Conservation (phyloP, 2,113 vertebrate genomes). For the Pavo muticus region DNA sequence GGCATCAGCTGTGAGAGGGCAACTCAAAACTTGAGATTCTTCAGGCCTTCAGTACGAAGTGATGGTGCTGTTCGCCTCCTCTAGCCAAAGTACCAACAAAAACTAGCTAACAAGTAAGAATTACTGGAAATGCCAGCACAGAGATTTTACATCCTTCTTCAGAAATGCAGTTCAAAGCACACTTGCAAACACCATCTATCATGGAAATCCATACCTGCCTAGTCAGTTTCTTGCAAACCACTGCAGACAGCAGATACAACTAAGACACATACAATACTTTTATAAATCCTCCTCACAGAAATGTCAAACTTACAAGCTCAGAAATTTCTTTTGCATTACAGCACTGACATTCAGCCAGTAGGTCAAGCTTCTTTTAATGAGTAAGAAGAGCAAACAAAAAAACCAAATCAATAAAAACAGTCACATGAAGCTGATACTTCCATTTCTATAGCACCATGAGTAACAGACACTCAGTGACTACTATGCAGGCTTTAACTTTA, state of each 20-base stretch:
- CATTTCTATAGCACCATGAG: background rate
- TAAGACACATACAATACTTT: background rate
- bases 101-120: slow-evolving; percentile 8
- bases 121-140: background rate
- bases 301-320: background rate
- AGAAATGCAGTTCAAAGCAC: slow-evolving; percentile 48
- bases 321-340: background rate
- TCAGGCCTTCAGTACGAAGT: background rate
- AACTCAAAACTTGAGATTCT: background rate
- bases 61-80: background rate
- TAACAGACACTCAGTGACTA: background rate
- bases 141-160: slow-evolving; percentile 33
- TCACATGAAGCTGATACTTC: background rate
- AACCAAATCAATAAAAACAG: background rate
- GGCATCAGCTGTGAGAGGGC: background rate
- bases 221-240: slow-evolving; percentile 30
- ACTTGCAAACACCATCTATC: background rate
- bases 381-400: background rate
- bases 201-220: slow-evolving; percentile 24
- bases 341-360: background rate
- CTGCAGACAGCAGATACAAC: background rate
- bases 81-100: background rate
- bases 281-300: background rate
- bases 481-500: background rate
- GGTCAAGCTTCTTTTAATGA: background rate